phyloP scores from a whole-genome alignment of 2,797 vertebrate species.

The Hozukius guyotensis region DNA sequence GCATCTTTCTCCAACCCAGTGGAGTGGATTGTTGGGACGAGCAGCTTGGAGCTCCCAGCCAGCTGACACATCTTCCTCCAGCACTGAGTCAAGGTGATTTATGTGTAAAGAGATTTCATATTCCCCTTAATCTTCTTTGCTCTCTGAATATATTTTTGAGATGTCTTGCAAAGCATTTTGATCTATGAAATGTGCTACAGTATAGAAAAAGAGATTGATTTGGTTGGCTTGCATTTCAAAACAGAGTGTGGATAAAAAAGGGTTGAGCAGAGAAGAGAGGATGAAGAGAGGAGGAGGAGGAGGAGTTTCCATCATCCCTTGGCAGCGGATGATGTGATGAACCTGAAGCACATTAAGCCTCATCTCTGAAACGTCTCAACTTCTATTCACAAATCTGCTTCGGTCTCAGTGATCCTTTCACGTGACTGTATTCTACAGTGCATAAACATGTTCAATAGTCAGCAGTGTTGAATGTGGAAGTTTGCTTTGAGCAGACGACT shows the following conservation, averaged over 20 bases:
- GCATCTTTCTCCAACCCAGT: slow-evolving; percentile 6
- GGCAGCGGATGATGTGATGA: background rate
- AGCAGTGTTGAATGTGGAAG: background rate
- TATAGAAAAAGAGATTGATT: slow-evolving; percentile 28
- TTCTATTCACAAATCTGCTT: background rate
- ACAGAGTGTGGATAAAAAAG: background rate
- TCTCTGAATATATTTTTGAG: slow-evolving; percentile 35
- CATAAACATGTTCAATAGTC: background rate
- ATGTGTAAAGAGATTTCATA: slow-evolving; percentile 27
- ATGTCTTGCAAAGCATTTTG: slow-evolving; percentile 12
- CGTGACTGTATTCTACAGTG: background rate
- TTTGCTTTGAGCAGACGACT: background rate
- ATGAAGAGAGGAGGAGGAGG: slow-evolving; percentile 1
- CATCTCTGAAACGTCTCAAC: background rate
- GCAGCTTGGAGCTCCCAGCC: slow-evolving; percentile 12
- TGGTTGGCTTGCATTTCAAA: slow-evolving; percentile 13
- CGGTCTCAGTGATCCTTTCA: background rate
- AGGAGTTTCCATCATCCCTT: background rate
- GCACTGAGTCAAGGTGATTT: slow-evolving; percentile 27
- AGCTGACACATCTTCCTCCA: slow-evolving; percentile 21
- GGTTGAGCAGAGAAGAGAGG: slow-evolving; percentile 2
- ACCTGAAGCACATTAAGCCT: background rate
- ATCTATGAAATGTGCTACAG: slow-evolving; percentile 8
- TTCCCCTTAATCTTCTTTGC: slow-evolving; percentile 35
- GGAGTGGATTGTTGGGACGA: slow-evolving; percentile 26